Conservation (phyloP, 2,113 vertebrate genomes). For the Cochlearius cochlearius region DNA sequence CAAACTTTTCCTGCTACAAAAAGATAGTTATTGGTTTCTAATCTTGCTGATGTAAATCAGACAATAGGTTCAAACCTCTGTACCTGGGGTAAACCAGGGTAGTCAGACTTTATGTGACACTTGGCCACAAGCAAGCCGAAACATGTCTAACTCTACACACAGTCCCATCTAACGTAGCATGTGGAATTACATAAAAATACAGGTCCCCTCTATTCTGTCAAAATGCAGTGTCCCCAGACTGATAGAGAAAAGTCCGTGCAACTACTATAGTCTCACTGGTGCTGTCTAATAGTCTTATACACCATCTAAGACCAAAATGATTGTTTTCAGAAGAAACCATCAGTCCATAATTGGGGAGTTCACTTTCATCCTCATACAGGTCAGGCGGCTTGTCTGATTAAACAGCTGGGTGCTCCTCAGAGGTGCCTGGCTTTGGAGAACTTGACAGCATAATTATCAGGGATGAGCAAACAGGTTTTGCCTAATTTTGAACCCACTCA, state of each 20-base stretch:
- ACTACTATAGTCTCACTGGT: background rate
- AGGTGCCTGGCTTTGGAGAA: background rate
- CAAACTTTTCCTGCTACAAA: background rate
- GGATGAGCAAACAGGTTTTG: constrained; percentile 33
- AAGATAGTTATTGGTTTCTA: background rate
- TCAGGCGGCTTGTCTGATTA: background rate
- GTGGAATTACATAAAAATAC: background rate
- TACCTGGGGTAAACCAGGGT: background rate
- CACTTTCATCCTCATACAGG: background rate
- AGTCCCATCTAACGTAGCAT: background rate
- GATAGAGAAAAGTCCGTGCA: background rate
- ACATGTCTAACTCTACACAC: background rate
- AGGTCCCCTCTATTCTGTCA: background rate
- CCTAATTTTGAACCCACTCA: constrained; percentile 32
- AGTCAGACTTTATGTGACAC: background rate
- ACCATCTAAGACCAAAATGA: background rate
- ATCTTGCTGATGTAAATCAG: background rate
- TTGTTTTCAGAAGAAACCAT: background rate
- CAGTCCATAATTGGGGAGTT: background rate
- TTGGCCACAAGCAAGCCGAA: background rate
- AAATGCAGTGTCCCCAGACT: background rate
- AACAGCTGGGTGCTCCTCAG: background rate
- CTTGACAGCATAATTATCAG: constrained; percentile 17
- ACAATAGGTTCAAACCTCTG: background rate
- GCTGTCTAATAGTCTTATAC: background rate